Conservation (phyloP, 1,140 invertebrate genomes). For the Carposina sasakii region DNA sequence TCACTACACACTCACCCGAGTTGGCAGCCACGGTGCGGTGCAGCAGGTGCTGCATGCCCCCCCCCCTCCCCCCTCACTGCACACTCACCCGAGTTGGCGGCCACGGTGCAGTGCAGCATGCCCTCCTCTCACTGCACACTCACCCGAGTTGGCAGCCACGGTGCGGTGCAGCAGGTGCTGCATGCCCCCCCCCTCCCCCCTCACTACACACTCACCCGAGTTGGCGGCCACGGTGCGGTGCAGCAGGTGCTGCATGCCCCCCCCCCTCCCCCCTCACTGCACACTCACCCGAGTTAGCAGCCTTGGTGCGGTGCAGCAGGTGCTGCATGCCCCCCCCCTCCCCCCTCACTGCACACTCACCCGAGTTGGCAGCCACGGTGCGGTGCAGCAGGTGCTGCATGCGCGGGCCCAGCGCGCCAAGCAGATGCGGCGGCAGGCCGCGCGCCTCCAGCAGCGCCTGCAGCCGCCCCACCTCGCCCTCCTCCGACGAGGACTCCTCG, state of each 20-base stretch:
- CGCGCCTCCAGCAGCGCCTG: slow-evolving; percentile 94
- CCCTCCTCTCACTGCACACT: too few species aligned
- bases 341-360: slow-evolving; percentile 68
- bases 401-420: slow-evolving; percentile 94
- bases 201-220: too few species aligned
- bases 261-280: too few species aligned
- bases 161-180: slow-evolving; percentile 96
- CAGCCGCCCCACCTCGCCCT: slow-evolving; percentile 90
- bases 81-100: slow-evolving; percentile 86
- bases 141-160: slow-evolving; percentile 89
- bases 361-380: slow-evolving; percentile 90
- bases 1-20: too few species aligned
- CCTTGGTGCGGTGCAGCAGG: slow-evolving; percentile 94
- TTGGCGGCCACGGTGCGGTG: too few species aligned
- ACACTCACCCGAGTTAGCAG: slow-evolving; percentile 86
- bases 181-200: slow-evolving; percentile 97
- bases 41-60: slow-evolving; percentile 97
- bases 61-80: slow-evolving; percentile 94
- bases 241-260: too few species aligned
- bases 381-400: slow-evolving; percentile 98
- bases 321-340: slow-evolving; percentile 98
- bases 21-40: slow-evolving; percentile 93
- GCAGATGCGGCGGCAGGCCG: slow-evolving; percentile 95
- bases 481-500: slow-evolving; percentile 81
- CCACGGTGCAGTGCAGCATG: slow-evolving; percentile 95